Evolutionary conservation across 2,888 invertebrate genomes (phyloP).

Genomic region (Caenorhabditis sp.): DNA sequence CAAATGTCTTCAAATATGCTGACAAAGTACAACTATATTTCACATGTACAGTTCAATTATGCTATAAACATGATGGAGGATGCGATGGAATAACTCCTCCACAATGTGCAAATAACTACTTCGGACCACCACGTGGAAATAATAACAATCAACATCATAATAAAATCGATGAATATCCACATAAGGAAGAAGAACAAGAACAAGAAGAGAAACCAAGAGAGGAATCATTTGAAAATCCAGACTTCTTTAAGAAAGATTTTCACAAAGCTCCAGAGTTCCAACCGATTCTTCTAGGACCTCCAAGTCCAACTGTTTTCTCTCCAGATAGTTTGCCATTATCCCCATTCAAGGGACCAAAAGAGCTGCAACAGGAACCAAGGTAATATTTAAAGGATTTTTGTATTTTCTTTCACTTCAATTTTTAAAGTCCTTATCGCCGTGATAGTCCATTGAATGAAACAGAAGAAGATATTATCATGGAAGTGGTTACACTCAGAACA

Average conservation of each 20-base stretch:
- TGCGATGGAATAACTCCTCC: conserved; percentile 67
- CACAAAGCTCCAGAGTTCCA: conserved; percentile 22
- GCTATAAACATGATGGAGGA: conserved; percentile 70
- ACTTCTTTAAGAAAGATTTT: not conserved
- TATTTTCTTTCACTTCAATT: not conserved
- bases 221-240: no score
- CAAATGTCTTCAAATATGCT: conserved; percentile 71
- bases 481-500: conserved; percentile 28
- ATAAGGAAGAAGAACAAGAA: not conserved
- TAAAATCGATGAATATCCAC: conserved; percentile 5
- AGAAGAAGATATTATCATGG: conserved; percentile 33
- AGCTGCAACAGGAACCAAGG: conserved; percentile 6
- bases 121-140: conserved; percentile 1
- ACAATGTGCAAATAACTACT: conserved; percentile 9
- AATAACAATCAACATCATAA: not conserved
- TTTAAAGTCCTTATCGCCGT: conserved; percentile 20
- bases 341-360: conserved; percentile 32
- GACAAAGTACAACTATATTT: conserved; percentile 70
- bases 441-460: conserved; percentile 52
- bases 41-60: conserved; percentile 71
- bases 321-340: conserved; percentile 7
- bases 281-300: conserved; percentile 34
- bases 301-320: conserved; percentile 26
- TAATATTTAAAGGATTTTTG: not conserved
- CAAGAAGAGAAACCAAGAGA: not conserved